phyloP scores from a whole-genome alignment of 2,113 vertebrate species.

The Elaphurus davidianus region DNA sequence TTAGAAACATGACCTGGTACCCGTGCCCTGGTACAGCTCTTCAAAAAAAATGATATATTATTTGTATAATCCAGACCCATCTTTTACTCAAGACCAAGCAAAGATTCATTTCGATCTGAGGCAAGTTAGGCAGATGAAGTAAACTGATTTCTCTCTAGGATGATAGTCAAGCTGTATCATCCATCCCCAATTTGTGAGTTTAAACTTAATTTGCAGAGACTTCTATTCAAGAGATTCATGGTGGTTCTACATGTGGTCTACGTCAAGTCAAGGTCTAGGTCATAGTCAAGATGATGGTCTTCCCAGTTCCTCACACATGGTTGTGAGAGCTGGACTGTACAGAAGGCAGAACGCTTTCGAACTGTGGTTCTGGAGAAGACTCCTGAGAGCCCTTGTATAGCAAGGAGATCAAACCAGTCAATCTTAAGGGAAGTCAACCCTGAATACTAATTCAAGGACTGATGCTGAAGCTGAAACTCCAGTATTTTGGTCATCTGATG shows the following conservation, averaged over 20 bases:
- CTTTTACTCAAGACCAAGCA: not conserved
- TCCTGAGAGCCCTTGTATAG: not conserved
- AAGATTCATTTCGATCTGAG: not conserved
- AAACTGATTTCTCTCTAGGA: not conserved
- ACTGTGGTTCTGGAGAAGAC: not conserved
- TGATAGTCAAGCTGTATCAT: not conserved
- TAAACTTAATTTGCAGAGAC: not conserved
- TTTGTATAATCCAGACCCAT: not conserved
- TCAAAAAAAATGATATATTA: not conserved
- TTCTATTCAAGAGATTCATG: not conserved
- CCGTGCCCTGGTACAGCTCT: not conserved
- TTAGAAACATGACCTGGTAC: not conserved
- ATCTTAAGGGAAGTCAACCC: not conserved
- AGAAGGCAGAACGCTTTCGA: not conserved
- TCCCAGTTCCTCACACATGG: not conserved
- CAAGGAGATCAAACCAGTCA: not conserved
- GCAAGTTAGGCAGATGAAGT: not conserved
- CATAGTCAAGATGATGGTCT: not conserved
- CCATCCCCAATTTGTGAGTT: not conserved
- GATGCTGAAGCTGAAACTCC: not conserved
- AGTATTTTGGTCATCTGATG: not conserved
- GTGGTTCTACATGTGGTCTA: not conserved
- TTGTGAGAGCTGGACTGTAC: not conserved
- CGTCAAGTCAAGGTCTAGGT: not conserved
- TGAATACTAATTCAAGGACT: not conserved